Percentiles rank a stretch among this genome's conserved stretches.
Conservation (phyloP, 2,797 vertebrate species). For the Euphonia xanthogaster region DNA sequence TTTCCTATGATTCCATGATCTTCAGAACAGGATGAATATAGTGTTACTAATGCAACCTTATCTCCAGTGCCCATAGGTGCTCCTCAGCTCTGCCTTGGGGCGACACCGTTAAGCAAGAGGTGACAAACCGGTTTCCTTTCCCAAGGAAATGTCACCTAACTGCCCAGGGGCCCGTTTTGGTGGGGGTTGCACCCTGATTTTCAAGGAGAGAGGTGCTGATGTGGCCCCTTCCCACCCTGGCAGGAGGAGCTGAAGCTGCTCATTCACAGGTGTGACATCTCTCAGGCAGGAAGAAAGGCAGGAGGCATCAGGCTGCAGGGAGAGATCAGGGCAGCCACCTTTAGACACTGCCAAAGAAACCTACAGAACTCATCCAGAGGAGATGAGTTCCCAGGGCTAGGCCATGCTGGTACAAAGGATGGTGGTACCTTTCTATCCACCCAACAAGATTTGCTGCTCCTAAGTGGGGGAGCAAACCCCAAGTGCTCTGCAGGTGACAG, state of each 20-base stretch:
- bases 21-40: background rate
- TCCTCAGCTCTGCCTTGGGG: background rate
- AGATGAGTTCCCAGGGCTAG: background rate
- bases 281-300: background rate
- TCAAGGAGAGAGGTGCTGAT: background rate
- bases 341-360: background rate
- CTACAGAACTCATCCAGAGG: background rate
- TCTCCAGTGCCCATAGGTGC: background rate
- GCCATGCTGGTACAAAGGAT: background rate
- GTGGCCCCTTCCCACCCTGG: background rate
- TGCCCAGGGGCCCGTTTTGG: background rate
- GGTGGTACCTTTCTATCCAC: background rate
- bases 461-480: background rate
- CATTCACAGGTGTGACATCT: background rate
- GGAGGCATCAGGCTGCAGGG: background rate
- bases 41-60: background rate
- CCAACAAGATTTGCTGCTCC: background rate
- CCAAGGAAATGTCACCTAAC: background rate
- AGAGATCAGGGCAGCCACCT: background rate
- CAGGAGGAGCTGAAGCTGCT: background rate
- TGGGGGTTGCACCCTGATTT: background rate
- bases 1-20: background rate
- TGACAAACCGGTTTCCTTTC: conserved; percentile 25
- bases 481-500: background rate
- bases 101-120: background rate